Evolutionary conservation across 2,113 vertebrate genomes (phyloP).

Genomic region (Corapipo altera): DNA sequence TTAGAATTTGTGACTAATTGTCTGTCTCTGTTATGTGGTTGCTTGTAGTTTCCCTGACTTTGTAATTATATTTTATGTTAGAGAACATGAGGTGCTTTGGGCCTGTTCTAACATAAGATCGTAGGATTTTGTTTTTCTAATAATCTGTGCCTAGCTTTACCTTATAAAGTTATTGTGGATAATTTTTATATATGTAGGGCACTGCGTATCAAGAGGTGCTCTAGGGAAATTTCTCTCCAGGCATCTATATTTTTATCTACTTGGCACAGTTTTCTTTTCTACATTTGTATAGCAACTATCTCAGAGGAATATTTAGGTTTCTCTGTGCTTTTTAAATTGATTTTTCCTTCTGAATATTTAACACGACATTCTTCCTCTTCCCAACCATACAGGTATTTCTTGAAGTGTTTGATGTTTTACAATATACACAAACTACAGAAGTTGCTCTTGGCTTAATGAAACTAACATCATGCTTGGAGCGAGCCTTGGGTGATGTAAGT

Average conservation of each 20-base stretch:
- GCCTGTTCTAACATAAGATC: neutral
- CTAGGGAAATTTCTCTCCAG: neutral
- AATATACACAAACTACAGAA: neutral
- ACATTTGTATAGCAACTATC: neutral
- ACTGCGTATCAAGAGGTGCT: neutral
- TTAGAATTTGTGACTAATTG: neutral
- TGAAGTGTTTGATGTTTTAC: conserved; percentile 59
- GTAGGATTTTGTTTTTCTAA: neutral
- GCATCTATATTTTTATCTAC: neutral
- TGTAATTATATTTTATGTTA: neutral
- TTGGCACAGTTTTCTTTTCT: neutral
- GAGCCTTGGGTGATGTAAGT: conserved; percentile 79
- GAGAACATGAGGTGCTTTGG: neutral
- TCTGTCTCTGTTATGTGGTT: neutral
- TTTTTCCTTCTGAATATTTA: neutral
- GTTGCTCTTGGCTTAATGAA: conserved; percentile 77
- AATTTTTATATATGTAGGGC: neutral
- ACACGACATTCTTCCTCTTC: neutral
- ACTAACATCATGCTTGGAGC: conserved; percentile 73
- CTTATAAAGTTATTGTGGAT: neutral
- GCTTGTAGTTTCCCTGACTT: neutral
- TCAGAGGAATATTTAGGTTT: neutral
- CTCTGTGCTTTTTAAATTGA: neutral
- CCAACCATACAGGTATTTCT: conserved; percentile 70
- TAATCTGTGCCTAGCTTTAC: neutral